phyloP scores from a whole-genome alignment of 2,113 vertebrate genomes.

The Anser brachyrhynchus region DNA sequence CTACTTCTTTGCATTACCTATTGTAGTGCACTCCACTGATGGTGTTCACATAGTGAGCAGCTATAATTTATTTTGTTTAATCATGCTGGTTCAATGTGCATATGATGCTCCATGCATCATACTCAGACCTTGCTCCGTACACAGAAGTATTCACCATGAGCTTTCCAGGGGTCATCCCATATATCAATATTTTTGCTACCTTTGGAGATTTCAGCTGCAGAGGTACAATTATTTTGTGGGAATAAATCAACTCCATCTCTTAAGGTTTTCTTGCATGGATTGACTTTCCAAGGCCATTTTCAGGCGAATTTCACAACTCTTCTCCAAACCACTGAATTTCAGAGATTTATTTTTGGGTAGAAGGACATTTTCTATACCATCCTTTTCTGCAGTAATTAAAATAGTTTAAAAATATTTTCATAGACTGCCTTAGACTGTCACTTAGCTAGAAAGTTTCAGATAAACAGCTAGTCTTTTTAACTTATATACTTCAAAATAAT shows the following conservation, averaged over 20 bases:
- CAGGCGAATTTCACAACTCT: neutral
- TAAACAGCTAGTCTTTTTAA: neutral
- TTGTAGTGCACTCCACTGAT: neutral
- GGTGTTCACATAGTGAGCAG: neutral
- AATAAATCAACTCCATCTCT: neutral
- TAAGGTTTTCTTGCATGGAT: neutral
- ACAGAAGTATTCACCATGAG: neutral
- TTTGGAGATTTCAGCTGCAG: neutral
- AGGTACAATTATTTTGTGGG: neutral
- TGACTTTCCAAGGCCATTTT: neutral
- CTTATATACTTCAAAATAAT: neutral
- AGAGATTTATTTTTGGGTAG: neutral
- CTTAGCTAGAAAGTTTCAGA: neutral
- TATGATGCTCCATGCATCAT: neutral
- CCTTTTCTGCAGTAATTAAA: neutral
- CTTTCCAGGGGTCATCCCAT: neutral
- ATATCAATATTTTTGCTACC: neutral
- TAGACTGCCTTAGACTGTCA: neutral
- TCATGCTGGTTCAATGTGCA: neutral
- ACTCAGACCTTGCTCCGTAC: neutral
- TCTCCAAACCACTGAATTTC: neutral
- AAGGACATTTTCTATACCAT: neutral
- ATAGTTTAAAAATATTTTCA: neutral
- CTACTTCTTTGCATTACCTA: neutral
- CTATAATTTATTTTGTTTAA: neutral